phyloP scores from a whole-genome alignment of 2,888 invertebrate species.

The Caenorhabditis sulstoni region DNA sequence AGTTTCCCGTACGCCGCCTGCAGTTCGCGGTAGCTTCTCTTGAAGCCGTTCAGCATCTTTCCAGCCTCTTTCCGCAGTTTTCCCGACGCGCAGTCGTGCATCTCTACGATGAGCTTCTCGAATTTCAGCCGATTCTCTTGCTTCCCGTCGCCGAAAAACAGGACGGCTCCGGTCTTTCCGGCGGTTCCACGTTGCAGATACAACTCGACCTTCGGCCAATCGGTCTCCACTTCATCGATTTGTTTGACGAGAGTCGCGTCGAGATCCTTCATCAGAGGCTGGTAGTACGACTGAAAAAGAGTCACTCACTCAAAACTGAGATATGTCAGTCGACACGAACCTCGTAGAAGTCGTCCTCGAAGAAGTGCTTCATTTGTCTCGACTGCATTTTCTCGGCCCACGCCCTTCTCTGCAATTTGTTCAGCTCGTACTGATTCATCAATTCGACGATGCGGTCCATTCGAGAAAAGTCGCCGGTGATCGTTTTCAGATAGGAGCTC shows the following conservation, averaged over 20 bases:
- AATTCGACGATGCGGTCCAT: slow-evolving; percentile 76
- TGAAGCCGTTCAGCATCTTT: slow-evolving; percentile 67
- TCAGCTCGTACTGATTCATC: slow-evolving; percentile 74
- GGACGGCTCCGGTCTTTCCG: slow-evolving; percentile 75
- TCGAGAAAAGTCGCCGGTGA: slow-evolving; percentile 71
- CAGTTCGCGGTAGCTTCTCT: slow-evolving; percentile 55
- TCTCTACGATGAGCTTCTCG: slow-evolving; percentile 72
- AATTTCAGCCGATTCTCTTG: slow-evolving; percentile 63
- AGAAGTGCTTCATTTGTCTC: slow-evolving; percentile 79
- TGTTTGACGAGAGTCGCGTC: slow-evolving; percentile 74
- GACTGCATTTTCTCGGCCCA: slow-evolving; percentile 80
- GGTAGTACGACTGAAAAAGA: slow-evolving; percentile 74
- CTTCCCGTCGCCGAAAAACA: slow-evolving; percentile 74
- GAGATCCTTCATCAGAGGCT: slow-evolving; percentile 74
- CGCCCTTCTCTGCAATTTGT: slow-evolving; percentile 71
- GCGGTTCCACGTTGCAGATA: slow-evolving; percentile 62
- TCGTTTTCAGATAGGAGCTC: slow-evolving; percentile 64
- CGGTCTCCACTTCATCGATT: slow-evolving; percentile 70
- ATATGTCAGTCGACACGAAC: slow-evolving; percentile 59
- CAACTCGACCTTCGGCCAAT: slow-evolving; percentile 65
- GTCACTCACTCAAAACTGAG: background rate
- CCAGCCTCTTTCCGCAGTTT: slow-evolving; percentile 72
- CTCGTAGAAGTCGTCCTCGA: slow-evolving; percentile 79
- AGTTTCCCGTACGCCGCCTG: slow-evolving; percentile 75
- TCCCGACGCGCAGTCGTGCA: slow-evolving; percentile 72